Conservation (phyloP, 2,888 invertebrate species). For the Limenitis camilla region DNA sequence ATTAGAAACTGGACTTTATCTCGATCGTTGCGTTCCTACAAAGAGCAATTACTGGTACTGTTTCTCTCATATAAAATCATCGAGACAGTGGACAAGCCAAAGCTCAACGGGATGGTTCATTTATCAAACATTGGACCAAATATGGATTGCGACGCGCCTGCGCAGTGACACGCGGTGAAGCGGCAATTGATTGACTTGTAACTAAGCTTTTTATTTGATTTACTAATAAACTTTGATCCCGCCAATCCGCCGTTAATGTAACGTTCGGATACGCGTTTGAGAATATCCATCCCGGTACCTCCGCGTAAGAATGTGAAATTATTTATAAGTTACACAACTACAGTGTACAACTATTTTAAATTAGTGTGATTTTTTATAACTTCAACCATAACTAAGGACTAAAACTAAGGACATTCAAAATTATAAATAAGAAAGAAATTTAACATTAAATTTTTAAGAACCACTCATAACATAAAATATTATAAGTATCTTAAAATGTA, state of each 20-base stretch:
- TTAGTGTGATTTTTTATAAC: too few species aligned
- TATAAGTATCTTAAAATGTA: too few species aligned
- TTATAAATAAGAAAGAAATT: too few species aligned
- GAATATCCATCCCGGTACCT: too few species aligned
- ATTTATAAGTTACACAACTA: too few species aligned
- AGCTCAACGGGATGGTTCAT: constrained; percentile 21
- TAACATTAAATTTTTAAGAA: too few species aligned
- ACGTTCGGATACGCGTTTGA: neutral
- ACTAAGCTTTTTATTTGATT: constrained; percentile 35
- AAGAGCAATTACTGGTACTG: constrained; percentile 14
- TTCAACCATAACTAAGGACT: too few species aligned
- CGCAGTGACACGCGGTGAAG: constrained; percentile 38
- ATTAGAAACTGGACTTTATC: constrained; percentile 12
- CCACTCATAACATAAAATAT: too few species aligned
- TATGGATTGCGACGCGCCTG: constrained; percentile 52
- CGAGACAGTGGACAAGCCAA: neutral
- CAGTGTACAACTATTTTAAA: too few species aligned
- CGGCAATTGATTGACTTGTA: constrained; percentile 61
- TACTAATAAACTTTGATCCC: constrained; percentile 37
- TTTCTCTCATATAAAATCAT: constrained; percentile 10
- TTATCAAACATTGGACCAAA: constrained; percentile 45
- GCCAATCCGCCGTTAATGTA: constrained; percentile 3
- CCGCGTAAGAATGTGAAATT: too few species aligned
- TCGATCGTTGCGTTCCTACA: constrained; percentile 9
- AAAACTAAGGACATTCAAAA: too few species aligned